Evolutionary conservation across 2,113 vertebrate genomes (phyloP), one percentile per base, ranked within the genome.

Genomic region (Panthera tigris): DNA sequence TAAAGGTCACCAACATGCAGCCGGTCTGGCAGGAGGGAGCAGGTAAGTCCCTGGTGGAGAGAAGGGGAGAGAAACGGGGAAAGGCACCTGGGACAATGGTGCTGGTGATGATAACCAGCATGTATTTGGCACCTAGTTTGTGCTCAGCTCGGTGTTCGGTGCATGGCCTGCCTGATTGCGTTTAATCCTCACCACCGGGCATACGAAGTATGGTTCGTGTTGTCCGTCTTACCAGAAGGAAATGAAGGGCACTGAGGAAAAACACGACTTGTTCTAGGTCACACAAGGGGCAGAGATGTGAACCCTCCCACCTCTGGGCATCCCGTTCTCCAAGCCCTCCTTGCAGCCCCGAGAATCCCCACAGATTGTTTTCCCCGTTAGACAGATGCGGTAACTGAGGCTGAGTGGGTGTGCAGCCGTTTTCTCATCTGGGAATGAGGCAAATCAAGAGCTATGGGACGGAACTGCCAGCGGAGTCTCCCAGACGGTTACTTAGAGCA

Each of bases 1-100:
- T 48, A 91, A 94, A 93, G 81, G 93, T 97, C 95, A 91, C 84
- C 36, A 25, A 19, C n/a, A 39, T 1, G 11, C 9, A 65, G 73
- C 61, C 23, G 39, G n/a, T 52, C 74, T 57, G 82, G 85, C 50
- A 57, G 76, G 76, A 66, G 41, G 16, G 29, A 52, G 71, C 65
- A 71, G 76, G 76, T 61, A 65, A 76, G 55, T 81, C 31, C 41
- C 50, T 11, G 19, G 63, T 41, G 3, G 71, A 78, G 52, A 74
- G 68, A 89, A 25, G 4, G 9, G 41, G 48, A 81, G 87, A 25
- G 48, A 69, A 74, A 73, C 5, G 11, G 41, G 31, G n/a, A 5
- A 14, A 71, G 45, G 78, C 65, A 33, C 31, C 31, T 73, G 69
- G 63, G 61, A 15, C 52, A 41, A 21, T 2, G 27, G 3, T 55